Evolutionary conservation across 2,888 invertebrate genomes (phyloP).

Genomic region (Sclerodermus sp.): DNA sequence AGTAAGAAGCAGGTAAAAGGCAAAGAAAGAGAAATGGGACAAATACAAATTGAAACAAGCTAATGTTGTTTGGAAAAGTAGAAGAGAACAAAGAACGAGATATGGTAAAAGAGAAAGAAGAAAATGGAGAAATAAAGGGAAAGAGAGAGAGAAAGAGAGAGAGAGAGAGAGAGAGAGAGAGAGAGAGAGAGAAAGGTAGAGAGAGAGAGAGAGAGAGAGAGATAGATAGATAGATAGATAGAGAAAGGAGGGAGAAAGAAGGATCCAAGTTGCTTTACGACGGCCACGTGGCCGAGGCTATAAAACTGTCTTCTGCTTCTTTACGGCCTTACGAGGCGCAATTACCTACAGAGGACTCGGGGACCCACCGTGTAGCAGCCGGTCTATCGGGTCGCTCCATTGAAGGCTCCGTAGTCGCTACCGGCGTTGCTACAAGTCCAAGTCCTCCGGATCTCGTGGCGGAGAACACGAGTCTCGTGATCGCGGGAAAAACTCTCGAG

Average conservation of each 20-base stretch:
- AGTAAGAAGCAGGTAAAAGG: too few species aligned
- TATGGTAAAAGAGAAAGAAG: too few species aligned
- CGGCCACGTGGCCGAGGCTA: constrained; percentile 60
- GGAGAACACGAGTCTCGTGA: too few species aligned
- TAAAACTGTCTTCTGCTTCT: constrained; percentile 61
- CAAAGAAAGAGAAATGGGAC: too few species aligned
- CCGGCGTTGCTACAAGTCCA: too few species aligned
- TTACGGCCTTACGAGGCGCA: constrained; percentile 55
- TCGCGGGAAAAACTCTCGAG: too few species aligned
- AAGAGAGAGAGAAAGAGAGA: too few species aligned
- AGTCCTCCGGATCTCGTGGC: constrained; percentile 12
- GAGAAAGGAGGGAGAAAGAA: constrained; percentile 17
- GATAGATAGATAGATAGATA: constrained; percentile 26
- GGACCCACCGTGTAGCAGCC: constrained; percentile 34
- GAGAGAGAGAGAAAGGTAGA: constrained; percentile 24
- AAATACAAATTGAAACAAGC: too few species aligned
- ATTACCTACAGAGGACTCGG: constrained; percentile 41
- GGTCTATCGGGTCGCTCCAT: constrained; percentile 38
- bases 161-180: background rate
- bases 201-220: constrained; percentile 11
- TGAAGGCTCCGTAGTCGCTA: constrained; percentile 20
- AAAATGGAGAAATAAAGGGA: background rate
- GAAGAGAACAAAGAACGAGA: too few species aligned
- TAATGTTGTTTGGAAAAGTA: too few species aligned
- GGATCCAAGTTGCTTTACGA: constrained; percentile 40